These are phyloP conservation scores for Parnassius mnemosyne DNA, from an alignment of 2,888 invertebrate genomes.

Conservation along the genomic window DNA sequence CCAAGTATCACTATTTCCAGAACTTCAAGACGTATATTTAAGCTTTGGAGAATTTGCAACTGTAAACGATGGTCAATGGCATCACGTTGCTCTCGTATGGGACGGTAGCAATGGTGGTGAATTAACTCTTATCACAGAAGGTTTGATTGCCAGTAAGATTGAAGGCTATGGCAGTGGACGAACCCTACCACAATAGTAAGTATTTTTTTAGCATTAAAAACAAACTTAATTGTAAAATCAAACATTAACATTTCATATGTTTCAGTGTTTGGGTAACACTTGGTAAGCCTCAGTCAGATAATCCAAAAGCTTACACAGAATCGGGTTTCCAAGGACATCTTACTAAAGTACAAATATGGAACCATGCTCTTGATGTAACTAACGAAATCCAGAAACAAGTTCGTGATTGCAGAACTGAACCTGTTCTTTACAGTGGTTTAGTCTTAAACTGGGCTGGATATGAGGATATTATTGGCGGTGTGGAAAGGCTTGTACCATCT, in stretches of 20 bases:
- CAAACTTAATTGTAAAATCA: not conserved
- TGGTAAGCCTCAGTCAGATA: conserved; percentile 92
- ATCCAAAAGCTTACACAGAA: conserved; percentile 90
- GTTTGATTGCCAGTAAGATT: conserved; percentile 94
- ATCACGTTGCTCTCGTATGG: conserved; percentile 97
- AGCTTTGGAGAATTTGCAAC: conserved; percentile 95
- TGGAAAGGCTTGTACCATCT: conserved; percentile 94
- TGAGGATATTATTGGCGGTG: conserved; percentile 92
- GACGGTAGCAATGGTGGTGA: conserved; percentile 92
- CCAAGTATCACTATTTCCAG: conserved; percentile 93
- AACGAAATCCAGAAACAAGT: conserved; percentile 97
- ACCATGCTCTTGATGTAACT: conserved; percentile 92
- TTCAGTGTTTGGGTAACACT: conserved; percentile 93
- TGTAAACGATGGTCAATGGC: conserved; percentile 98
- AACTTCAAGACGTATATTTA: conserved; percentile 92
- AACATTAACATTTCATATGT: not conserved
- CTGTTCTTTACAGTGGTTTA: conserved; percentile 91
- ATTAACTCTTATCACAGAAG: conserved; percentile 95
- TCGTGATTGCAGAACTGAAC: conserved; percentile 94
- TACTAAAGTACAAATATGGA: conserved; percentile 97
- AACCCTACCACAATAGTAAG: conserved; percentile 90
- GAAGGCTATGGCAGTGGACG: conserved; percentile 93
- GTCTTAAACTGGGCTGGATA: conserved; percentile 97
- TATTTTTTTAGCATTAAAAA: conserved; percentile 26
- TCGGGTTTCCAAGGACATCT: conserved; percentile 97